Percentiles rank a stretch among this genome's conserved stretches.
Conservation (phyloP, 2,113 vertebrate species). For the Suncus etruscus region DNA sequence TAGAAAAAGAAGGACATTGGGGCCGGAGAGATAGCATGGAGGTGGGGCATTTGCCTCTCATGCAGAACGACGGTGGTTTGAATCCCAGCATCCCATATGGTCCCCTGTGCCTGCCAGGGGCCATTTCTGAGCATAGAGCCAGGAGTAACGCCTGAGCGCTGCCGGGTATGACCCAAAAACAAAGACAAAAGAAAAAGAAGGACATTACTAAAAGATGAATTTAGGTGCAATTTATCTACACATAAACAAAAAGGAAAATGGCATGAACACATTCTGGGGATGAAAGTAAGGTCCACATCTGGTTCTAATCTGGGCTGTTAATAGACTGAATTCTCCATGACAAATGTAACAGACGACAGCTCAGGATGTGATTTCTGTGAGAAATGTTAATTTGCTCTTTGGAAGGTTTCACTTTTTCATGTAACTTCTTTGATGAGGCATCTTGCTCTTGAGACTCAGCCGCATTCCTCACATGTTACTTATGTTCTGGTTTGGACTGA, state of each 20-base stretch:
- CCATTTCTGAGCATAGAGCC: too few species aligned
- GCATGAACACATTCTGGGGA: background rate
- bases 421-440: background rate
- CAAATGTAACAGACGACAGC: too few species aligned
- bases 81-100: too few species aligned
- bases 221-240: background rate
- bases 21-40: too few species aligned
- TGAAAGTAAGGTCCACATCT: background rate
- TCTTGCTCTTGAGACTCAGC: slow-evolving; percentile 8
- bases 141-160: too few species aligned
- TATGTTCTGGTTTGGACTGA: background rate
- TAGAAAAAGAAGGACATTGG: too few species aligned
- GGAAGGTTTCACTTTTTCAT: background rate
- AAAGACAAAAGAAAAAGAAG: too few species aligned
- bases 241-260: background rate
- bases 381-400: background rate
- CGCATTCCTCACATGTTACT: background rate
- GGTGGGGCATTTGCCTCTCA: too few species aligned
- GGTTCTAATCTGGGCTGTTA: rapidly evolving
- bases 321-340: too few species aligned
- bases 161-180: too few species aligned
- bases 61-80: too few species aligned
- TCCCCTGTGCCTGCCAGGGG: too few species aligned
- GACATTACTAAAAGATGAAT: background rate
- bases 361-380: background rate